Evolutionary conservation across 2,113 vertebrate species (phyloP).

Genomic region (Nestor notabilis): DNA sequence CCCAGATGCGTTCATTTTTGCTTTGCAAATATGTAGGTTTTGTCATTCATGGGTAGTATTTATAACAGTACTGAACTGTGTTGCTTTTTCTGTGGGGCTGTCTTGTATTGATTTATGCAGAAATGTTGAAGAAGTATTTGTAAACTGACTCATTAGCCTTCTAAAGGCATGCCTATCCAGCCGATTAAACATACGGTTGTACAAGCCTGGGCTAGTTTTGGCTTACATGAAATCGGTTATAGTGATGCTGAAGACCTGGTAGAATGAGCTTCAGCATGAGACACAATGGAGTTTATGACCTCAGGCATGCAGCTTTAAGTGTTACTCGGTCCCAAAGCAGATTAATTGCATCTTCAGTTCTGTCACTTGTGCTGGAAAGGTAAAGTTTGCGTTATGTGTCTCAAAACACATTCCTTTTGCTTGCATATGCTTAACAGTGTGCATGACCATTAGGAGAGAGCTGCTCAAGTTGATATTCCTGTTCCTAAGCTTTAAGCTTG

Average conservation of each 20-base stretch:
- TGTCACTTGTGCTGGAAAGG: not conserved
- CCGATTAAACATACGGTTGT: not conserved
- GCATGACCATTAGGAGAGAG: not conserved
- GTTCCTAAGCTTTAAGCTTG: not conserved
- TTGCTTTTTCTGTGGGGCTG: not conserved
- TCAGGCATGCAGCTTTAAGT: not conserved
- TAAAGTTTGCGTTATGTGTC: fast-evolving
- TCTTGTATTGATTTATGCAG: not conserved
- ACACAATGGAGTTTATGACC: not conserved
- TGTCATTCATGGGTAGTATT: not conserved
- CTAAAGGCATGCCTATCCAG: not conserved
- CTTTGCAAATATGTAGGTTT: not conserved
- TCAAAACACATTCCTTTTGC: not conserved
- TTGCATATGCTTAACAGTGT: not conserved
- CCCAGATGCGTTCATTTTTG: not conserved
- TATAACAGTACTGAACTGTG: not conserved
- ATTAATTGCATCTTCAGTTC: not conserved
- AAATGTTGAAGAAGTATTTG: not conserved
- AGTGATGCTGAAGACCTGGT: not conserved
- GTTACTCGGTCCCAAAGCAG: not conserved
- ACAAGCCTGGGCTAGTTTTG: not conserved
- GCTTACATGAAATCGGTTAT: not conserved
- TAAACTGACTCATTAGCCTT: not conserved
- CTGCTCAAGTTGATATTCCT: not conserved
- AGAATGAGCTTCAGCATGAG: not conserved